Evolutionary conservation across 2,113 vertebrate species (phyloP).

Genomic region (Meriones unguiculatus): DNA sequence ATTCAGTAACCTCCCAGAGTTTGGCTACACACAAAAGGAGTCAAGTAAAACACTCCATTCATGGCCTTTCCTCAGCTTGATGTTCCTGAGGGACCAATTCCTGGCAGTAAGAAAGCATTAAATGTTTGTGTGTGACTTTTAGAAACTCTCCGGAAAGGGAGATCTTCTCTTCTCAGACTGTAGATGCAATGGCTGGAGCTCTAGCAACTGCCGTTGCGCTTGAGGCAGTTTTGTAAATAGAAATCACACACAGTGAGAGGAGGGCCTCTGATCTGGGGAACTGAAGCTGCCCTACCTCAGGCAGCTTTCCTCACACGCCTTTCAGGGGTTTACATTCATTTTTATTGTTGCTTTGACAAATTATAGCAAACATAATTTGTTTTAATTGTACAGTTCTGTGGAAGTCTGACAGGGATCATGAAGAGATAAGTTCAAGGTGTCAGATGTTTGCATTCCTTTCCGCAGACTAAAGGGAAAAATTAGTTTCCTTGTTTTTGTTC

Average conservation of each 20-base stretch:
- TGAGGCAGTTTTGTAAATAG: background rate
- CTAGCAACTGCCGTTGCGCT: background rate
- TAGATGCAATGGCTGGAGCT: background rate
- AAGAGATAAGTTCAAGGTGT: background rate
- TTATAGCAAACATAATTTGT: background rate
- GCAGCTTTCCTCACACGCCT: background rate
- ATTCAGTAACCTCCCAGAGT: background rate
- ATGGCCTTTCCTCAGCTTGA: background rate
- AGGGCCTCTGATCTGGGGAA: background rate
- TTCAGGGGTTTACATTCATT: background rate
- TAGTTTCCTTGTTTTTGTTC: background rate
- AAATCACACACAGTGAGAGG: background rate
- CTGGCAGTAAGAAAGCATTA: background rate
- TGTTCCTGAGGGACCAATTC: background rate
- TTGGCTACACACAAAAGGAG: background rate
- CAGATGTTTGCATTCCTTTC: background rate
- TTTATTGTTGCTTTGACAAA: conserved; percentile 10
- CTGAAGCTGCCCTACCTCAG: background rate
- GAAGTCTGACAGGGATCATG: conserved; percentile 3
- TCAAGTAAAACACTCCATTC: background rate
- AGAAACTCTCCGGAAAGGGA: conserved; percentile 19
- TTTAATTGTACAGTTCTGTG: background rate
- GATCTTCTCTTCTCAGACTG: background rate
- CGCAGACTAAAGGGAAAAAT: background rate
- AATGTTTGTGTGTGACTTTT: background rate